A percentile compares a stretch with the other conserved stretches of the same genome.
These are phyloP conservation scores for Hydroisotoma schaefferi DNA, from an alignment of 2,888 invertebrate species.

Conservation along the genomic window DNA sequence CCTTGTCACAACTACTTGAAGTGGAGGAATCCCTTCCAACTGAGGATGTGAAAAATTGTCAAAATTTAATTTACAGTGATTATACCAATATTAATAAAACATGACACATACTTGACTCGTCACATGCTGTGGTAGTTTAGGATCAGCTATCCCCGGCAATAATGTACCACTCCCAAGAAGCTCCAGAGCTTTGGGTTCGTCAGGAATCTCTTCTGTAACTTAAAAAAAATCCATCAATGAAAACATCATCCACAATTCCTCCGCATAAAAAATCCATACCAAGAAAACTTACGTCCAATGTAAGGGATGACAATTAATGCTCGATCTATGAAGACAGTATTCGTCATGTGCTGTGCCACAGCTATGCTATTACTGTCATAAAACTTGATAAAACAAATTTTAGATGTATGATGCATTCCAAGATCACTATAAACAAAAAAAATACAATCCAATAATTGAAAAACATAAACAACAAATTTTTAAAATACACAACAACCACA, in stretches of 20 bases:
- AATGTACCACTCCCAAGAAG: slow-evolving; percentile 85
- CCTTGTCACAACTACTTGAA: slow-evolving; percentile 79
- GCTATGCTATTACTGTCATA: slow-evolving; percentile 81
- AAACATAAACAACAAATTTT: too few relatives aligned
- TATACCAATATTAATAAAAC: background rate
- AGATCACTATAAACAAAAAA: slow-evolving; percentile 63
- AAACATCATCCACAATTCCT: too few relatives aligned
- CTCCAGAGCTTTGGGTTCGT: slow-evolving; percentile 89
- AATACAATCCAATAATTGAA: slow-evolving; percentile 15
- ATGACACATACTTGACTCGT: slow-evolving; percentile 63
- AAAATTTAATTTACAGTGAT: background rate
- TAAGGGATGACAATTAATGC: slow-evolving; percentile 93
- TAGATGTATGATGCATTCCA: slow-evolving; percentile 82
- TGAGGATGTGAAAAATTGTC: slow-evolving; percentile 29
- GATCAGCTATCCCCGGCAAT: slow-evolving; percentile 81
- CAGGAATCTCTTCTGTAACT: slow-evolving; percentile 77
- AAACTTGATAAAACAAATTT: slow-evolving; percentile 96
- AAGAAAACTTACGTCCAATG: slow-evolving; percentile 57
- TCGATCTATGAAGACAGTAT: slow-evolving; percentile 97
- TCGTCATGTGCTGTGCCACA: slow-evolving; percentile 97
- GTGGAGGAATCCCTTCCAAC: slow-evolving; percentile 75
- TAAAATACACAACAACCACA: slow-evolving; percentile 8
- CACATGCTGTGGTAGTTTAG: slow-evolving; percentile 84
- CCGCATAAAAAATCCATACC: too few relatives aligned
- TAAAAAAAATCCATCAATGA: background rate